These are phyloP conservation scores for Amphiura filiformis DNA, from an alignment of 35 echinoderm and acorn worm genomes.

Conservation along the genomic window DNA sequence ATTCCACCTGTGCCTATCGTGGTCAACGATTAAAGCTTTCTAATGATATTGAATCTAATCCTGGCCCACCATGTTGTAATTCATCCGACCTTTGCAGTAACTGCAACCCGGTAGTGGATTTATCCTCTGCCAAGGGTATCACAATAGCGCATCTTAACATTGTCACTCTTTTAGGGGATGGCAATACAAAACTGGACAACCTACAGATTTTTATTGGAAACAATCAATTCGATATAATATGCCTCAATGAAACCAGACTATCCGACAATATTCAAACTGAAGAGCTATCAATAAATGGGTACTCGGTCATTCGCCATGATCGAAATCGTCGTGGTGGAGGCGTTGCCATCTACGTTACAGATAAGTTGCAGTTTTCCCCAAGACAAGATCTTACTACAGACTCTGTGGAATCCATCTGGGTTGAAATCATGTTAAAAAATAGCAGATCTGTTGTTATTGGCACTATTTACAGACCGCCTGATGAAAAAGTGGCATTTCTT, in stretches of 20 bases:
- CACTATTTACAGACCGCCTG: background rate
- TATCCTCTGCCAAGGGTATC: background rate
- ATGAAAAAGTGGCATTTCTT: background rate
- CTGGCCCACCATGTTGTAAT: too few species aligned
- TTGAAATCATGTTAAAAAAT: slow-evolving; percentile 1
- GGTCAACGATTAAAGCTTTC: too few species aligned
- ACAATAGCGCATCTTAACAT: slow-evolving; percentile 28
- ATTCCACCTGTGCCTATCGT: too few species aligned
- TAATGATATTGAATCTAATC: too few species aligned
- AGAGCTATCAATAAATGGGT: slow-evolving; percentile 8
- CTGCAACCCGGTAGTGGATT: background rate
- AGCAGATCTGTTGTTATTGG: slow-evolving; percentile 25
- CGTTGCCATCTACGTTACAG: slow-evolving; percentile 14
- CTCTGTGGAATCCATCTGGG: slow-evolving; percentile 3
- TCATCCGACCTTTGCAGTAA: too few species aligned
- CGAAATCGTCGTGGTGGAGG: slow-evolving; percentile 20
- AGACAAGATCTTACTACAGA: slow-evolving; percentile 6
- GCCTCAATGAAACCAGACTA: slow-evolving; percentile 28
- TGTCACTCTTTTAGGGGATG: background rate
- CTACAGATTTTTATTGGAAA: background rate
- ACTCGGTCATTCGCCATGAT: slow-evolving; percentile 20
- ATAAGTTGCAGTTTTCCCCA: background rate
- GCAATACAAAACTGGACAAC: slow-evolving; percentile 18
- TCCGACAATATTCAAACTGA: slow-evolving; percentile 7
- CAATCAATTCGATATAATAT: slow-evolving; percentile 14